Conservation (phyloP, 2,888 invertebrate species). For the Electrophaes corylata region DNA sequence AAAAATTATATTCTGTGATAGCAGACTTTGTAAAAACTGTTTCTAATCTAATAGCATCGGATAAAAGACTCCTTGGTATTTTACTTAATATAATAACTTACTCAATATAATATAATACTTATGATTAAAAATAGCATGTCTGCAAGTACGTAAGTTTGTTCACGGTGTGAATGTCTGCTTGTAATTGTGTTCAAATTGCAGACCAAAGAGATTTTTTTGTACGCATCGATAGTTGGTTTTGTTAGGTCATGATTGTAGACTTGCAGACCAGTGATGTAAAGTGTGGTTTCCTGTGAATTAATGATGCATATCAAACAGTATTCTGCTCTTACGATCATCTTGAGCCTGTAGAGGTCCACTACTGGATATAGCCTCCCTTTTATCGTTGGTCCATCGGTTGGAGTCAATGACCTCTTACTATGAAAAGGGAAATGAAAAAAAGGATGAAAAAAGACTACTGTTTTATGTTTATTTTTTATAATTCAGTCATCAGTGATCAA, state of each 20-base stretch:
- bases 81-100: too few species aligned
- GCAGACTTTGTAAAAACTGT: too few species aligned
- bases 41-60: too few species aligned
- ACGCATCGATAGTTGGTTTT: conserved; percentile 19
- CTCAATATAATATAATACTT: neutral
- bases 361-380: too few species aligned
- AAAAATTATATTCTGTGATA: too few species aligned
- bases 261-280: conserved; percentile 16
- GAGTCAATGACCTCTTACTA: too few species aligned
- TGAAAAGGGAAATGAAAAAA: too few species aligned
- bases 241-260: conserved; percentile 26
- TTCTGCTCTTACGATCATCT: neutral
- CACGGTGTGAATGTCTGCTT: conserved; percentile 28
- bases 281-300: conserved; percentile 1
- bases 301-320: neutral
- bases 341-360: too few species aligned
- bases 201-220: conserved; percentile 24
- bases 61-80: too few species aligned
- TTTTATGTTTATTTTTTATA: neutral
- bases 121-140: conserved; percentile 3
- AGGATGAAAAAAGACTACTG: neutral
- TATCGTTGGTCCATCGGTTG: too few species aligned
- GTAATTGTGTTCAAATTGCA: conserved; percentile 38
- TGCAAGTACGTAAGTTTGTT: conserved; percentile 27
- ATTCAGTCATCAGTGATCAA: too few species aligned